Conservation (phyloP, 1,140 invertebrate genomes). For the Bombus soroeensis region DNA sequence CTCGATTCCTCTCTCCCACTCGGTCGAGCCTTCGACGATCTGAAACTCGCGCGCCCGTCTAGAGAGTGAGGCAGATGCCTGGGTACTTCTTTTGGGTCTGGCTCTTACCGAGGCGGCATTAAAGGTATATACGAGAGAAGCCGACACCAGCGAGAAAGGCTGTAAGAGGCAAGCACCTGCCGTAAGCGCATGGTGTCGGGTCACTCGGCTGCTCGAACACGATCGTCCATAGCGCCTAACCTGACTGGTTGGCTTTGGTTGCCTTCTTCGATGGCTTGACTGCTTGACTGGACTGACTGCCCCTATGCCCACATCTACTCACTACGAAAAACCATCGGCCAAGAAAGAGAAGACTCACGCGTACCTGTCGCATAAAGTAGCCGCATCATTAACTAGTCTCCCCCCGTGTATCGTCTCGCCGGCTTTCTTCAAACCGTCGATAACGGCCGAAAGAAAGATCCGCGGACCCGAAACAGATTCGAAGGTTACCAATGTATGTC, state of each 20-base stretch:
- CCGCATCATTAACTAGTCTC: slow-evolving; percentile 54
- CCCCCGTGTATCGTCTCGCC: neutral
- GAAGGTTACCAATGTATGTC: neutral
- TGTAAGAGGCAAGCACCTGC: slow-evolving; percentile 69
- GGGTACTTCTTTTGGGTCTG: slow-evolving; percentile 64
- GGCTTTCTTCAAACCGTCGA: neutral
- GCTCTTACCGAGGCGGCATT: slow-evolving; percentile 66
- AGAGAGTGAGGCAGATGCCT: slow-evolving; percentile 58
- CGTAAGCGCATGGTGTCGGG: slow-evolving; percentile 63
- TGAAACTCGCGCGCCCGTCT: slow-evolving; percentile 56
- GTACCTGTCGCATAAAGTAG: slow-evolving; percentile 66
- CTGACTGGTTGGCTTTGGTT: slow-evolving; percentile 31
- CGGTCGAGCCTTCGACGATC: slow-evolving; percentile 38
- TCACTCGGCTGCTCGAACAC: slow-evolving; percentile 50
- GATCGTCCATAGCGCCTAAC: slow-evolving; percentile 64
- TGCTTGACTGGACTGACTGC: slow-evolving; percentile 32
- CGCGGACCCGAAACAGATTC: slow-evolving; percentile 34
- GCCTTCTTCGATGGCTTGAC: slow-evolving; percentile 12
- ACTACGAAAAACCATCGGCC: slow-evolving; percentile 63
- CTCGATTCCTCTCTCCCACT: slow-evolving; percentile 46
- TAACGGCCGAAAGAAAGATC: slow-evolving; percentile 47
- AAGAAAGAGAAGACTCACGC: slow-evolving; percentile 51
- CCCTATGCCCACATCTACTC: slow-evolving; percentile 69
- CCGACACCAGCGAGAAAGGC: slow-evolving; percentile 65
- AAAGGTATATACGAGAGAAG: slow-evolving; percentile 61